Conservation (phyloP, 2,797 vertebrate genomes). For the Enteromius afrohamiltoni region DNA sequence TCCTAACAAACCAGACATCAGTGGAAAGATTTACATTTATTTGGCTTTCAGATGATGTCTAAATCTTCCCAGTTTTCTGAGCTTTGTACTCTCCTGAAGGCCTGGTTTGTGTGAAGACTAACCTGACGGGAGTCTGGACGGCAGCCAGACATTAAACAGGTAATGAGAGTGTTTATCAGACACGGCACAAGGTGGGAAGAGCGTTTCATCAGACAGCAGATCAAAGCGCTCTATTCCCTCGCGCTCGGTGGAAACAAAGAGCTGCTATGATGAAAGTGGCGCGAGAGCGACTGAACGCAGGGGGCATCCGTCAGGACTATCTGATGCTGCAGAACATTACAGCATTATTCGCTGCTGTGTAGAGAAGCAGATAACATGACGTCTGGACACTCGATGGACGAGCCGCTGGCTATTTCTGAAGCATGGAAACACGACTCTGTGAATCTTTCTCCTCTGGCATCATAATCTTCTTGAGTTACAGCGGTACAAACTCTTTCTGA, state of each 20-base stretch:
- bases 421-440: background rate
- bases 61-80: no score
- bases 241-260: conserved; percentile 24
- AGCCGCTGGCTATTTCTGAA: conserved; percentile 2
- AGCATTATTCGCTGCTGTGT: conserved; percentile 64
- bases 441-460: conserved; percentile 3
- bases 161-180: conserved; percentile 61
- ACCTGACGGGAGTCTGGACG: conserved; percentile 23
- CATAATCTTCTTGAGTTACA: conserved; percentile 31
- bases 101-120: background rate
- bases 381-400: conserved; percentile 33
- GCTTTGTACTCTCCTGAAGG: no score
- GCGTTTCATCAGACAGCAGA: conserved; percentile 55
- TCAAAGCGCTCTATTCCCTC: conserved; percentile 47
- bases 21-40: no score
- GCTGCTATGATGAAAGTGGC: conserved; percentile 25
- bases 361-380: conserved; percentile 74
- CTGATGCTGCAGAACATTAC: conserved; percentile 68
- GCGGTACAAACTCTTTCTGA: conserved; percentile 76
- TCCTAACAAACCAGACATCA: no score
- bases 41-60: no score
- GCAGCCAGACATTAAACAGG: conserved; percentile 48
- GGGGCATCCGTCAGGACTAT: conserved; percentile 71
- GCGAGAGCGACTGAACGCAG: conserved; percentile 58
- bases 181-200: conserved; percentile 50